phyloP scores from a whole-genome alignment of 1,140 invertebrate species.

The Magallana gigas region DNA sequence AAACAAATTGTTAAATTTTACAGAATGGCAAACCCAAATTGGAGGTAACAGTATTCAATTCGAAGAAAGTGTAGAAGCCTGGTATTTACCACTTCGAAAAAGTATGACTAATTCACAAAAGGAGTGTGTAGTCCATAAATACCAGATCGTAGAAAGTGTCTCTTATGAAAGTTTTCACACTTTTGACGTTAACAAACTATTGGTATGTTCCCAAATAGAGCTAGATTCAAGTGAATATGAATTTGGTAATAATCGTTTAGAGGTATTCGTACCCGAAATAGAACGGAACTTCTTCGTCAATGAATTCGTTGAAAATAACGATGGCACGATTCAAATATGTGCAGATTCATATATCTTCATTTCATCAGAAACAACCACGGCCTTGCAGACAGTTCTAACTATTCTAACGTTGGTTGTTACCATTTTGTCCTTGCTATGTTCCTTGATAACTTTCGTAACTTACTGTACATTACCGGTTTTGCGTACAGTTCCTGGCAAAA shows the following conservation, averaged over 20 bases:
- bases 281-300: neutral
- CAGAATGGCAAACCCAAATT: neutral
- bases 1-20: neutral
- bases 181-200: neutral
- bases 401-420: constrained; percentile 45
- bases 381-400: neutral
- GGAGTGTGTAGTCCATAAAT: neutral
- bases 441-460: constrained; percentile 61
- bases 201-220: constrained; percentile 30
- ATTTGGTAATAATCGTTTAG: neutral
- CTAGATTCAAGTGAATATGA: constrained; percentile 12
- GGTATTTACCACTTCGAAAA: neutral
- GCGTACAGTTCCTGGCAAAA: constrained; percentile 66
- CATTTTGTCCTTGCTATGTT: constrained; percentile 63
- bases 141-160: neutral
- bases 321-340: constrained; percentile 11
- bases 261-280: neutral
- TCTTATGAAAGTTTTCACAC: neutral
- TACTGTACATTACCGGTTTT: constrained; percentile 62
- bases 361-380: neutral
- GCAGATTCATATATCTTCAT: neutral
- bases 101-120: neutral
- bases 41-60: neutral
- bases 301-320: neutral
- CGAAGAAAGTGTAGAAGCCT: neutral